These are phyloP conservation scores for Saturnia japonica DNA, from an alignment of 2,888 invertebrate genomes.

Conservation along the genomic window DNA sequence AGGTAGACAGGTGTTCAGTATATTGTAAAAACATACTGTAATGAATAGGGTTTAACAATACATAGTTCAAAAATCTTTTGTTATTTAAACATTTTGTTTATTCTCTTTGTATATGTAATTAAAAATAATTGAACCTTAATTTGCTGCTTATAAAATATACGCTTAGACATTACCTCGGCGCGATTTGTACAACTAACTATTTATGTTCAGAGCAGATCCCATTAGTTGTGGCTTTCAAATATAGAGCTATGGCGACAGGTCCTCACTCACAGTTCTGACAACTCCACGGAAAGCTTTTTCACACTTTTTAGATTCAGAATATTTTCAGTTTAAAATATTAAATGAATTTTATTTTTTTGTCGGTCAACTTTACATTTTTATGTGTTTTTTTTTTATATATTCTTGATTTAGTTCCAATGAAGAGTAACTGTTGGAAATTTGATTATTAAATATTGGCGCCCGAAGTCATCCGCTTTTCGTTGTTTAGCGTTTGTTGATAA, in stretches of 20 bases:
- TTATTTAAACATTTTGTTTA: too few species aligned
- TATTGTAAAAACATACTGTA: too few species aligned
- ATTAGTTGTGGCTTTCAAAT: not conserved
- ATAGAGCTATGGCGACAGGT: not conserved
- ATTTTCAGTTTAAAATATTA: not conserved
- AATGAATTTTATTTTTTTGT: not conserved
- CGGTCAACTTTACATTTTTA: not conserved
- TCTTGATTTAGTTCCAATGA: too few species aligned
- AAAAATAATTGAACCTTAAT: not conserved
- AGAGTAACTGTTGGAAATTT: too few species aligned
- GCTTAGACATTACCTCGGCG: not conserved
- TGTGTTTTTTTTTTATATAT: not conserved
- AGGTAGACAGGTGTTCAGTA: too few species aligned
- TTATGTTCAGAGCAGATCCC: not conserved
- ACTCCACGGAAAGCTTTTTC: slow-evolving; percentile 2
- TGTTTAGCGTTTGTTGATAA: too few species aligned
- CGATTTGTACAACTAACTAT: not conserved
- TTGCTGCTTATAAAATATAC: not conserved
- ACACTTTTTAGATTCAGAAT: not conserved
- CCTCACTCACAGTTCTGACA: not conserved
- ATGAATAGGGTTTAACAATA: too few species aligned
- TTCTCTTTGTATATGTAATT: too few species aligned
- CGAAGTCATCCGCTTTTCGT: too few species aligned
- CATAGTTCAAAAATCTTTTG: too few species aligned
- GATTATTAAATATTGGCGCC: too few species aligned